Conservation (phyloP, 2,797 vertebrate genomes). For the Heterohyrax brucei region DNA sequence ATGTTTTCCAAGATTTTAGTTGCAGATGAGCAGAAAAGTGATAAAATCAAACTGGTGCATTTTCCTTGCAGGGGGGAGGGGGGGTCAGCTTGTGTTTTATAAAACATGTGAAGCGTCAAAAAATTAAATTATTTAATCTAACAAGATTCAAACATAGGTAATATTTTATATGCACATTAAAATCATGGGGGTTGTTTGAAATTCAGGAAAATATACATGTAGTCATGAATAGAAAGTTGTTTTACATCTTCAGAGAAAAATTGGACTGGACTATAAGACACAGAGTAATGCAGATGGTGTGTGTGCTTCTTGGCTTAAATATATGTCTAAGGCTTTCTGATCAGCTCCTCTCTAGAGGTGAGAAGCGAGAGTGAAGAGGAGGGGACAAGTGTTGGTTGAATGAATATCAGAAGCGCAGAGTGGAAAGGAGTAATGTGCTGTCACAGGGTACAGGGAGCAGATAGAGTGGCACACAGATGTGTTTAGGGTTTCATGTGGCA, state of each 20-base stretch:
- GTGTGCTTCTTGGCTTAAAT: too few relatives aligned
- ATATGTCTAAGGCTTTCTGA: too few relatives aligned
- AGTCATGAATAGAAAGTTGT: background rate
- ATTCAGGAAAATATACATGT: slow-evolving; percentile 29
- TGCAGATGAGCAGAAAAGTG: slow-evolving; percentile 11
- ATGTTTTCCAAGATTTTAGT: slow-evolving; percentile 56
- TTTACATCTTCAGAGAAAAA: background rate
- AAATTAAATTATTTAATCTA: slow-evolving; percentile 65
- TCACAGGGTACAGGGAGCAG: too few relatives aligned
- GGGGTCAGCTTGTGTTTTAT: slow-evolving; percentile 26
- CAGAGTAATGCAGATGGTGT: too few relatives aligned
- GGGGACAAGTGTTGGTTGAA: too few relatives aligned
- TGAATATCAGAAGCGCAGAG: too few relatives aligned
- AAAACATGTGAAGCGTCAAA: background rate
- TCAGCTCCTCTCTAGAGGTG: too few relatives aligned
- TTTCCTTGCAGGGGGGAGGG: background rate
- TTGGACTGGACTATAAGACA: too few relatives aligned
- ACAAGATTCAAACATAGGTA: slow-evolving; percentile 29
- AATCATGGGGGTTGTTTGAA: slow-evolving; percentile 49
- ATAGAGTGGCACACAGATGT: too few relatives aligned
- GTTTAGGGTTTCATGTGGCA: too few relatives aligned
- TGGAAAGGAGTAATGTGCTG: too few relatives aligned
- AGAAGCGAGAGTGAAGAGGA: too few relatives aligned
- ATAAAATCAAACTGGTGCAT: slow-evolving; percentile 19
- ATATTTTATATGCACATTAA: slow-evolving; percentile 37